Conservation (phyloP, 2,888 invertebrate species). For the Drosophila ezoana region DNA sequence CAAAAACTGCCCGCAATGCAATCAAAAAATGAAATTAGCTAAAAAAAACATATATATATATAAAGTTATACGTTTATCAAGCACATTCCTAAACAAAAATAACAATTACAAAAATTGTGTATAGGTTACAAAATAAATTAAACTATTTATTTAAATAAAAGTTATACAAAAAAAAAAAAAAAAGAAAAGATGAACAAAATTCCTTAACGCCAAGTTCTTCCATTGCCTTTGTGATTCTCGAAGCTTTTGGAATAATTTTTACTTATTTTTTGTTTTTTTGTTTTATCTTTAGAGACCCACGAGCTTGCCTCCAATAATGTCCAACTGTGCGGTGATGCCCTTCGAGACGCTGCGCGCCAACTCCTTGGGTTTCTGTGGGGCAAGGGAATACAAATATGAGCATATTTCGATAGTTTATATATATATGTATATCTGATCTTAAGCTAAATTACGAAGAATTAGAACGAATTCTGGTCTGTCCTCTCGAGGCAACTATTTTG, state of each 20-base stretch:
- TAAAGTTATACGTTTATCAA: conserved; percentile 31
- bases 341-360: conserved; percentile 81
- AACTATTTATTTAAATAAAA: conserved; percentile 77
- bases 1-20: conserved; percentile 68
- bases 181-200: not conserved
- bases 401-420: not conserved
- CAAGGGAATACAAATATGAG: not conserved
- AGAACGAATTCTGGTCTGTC: too few relatives aligned
- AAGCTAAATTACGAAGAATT: too few relatives aligned
- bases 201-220: too few relatives aligned
- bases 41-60: conserved; percentile 8
- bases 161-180: conserved; percentile 47
- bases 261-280: not conserved
- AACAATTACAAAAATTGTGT: conserved; percentile 46
- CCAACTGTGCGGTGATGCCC: conserved; percentile 83
- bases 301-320: conserved; percentile 82
- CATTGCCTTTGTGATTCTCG: not conserved
- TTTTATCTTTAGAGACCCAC: conserved; percentile 81
- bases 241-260: too few relatives aligned
- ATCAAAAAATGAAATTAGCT: conserved; percentile 24
- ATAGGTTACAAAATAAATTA: conserved; percentile 76
- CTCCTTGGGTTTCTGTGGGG: conserved; percentile 81
- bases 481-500: too few relatives aligned
- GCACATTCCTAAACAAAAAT: conserved; percentile 68
- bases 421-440: not conserved